Evolutionary conservation across 2,888 invertebrate genomes (phyloP).

Genomic region (Alentia gelatinosa): DNA sequence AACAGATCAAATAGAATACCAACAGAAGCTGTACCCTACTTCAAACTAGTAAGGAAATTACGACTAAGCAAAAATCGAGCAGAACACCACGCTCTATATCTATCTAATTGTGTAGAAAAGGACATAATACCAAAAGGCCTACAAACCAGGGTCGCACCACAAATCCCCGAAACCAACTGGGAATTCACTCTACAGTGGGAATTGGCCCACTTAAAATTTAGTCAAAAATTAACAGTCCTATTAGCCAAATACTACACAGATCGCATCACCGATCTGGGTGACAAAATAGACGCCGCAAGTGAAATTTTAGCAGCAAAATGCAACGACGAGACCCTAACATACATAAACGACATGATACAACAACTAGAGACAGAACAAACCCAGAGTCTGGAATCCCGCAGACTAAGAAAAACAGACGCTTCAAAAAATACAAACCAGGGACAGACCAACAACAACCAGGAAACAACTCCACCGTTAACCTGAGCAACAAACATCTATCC

Average conservation of each 20-base stretch:
- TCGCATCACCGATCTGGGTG: background rate
- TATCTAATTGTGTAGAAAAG: no score
- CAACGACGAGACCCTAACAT: background rate
- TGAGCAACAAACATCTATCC: background rate
- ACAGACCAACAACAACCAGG: no score
- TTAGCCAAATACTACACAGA: background rate
- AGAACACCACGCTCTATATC: background rate
- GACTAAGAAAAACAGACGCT: no score
- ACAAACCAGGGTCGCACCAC: background rate
- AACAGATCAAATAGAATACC: background rate
- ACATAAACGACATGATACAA: background rate
- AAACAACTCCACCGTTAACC: background rate
- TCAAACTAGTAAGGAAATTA: background rate
- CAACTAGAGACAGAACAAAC: background rate
- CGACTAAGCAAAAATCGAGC: background rate
- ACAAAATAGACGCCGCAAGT: background rate
- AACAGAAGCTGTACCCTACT: background rate
- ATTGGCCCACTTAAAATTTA: background rate
- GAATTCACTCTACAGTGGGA: background rate
- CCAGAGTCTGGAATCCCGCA: background rate
- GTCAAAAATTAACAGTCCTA: background rate
- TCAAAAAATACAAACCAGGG: no score
- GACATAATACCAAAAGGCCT: background rate
- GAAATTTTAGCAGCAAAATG: background rate
- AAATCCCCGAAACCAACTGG: background rate